Evolutionary conservation across 2,888 invertebrate species (phyloP), one percentile per base, ranked within the genome.

Genomic region (Branchellion lobata): DNA sequence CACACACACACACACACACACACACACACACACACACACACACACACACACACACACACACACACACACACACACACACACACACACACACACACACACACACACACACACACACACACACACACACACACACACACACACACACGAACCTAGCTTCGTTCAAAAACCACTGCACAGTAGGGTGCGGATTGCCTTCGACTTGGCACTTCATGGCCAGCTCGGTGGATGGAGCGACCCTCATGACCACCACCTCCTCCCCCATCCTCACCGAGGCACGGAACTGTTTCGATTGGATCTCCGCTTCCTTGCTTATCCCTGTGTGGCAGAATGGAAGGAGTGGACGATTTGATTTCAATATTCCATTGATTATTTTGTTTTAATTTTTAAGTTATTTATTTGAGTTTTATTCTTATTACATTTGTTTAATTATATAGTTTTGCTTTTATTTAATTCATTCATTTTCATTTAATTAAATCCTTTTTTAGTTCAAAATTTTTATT

Each of bases 161-260:
- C 69, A 85, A 90, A 88, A 90, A 91, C 92, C 92, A 92, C 84
- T 91, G 90, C 85, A 90, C 90, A 84, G 89, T 88, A 82, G 92
- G 90, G 82, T 91, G 91, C 31, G 91, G 91, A 81, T 91, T 91
- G 78, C 92, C 92, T 81, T 91, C 91, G 82, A 90, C 90, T 84
- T 90, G 90, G 87, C 92, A 92, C 83, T 90, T 89, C 76, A 92
- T 88, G 78, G 90, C 89, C 82, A 92, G 88, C 78, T 87, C 86
- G 14, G 84, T 85, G 89, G 90, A 84, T 85, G 88, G 82, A 88
- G 90, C 81, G 86, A 88, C 33, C 24, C n/a, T 83, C 85, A 84
- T 84, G 51, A 84, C 84, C 76, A 81, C 77, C 74, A 81, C 84
- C 84, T 21, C 72, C 83, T 83, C 79, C 91, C 75, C n/a, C 24